Base-by-base conservation (phyloP, 2,888 invertebrate species). In the Dexiosoma caninum region DNA sequence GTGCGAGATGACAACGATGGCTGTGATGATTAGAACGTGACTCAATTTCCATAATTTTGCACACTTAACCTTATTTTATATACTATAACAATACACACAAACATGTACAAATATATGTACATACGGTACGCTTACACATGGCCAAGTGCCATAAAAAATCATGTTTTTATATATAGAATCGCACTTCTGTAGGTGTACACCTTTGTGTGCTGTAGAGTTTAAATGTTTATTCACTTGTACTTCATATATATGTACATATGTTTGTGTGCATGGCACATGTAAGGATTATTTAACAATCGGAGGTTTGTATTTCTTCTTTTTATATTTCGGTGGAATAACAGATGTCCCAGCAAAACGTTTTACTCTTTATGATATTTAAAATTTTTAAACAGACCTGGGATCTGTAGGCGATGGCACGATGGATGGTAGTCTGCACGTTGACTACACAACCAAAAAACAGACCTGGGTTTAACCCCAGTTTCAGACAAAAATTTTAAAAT, bases 21-120 rank as follows among this genome's bases (percentile, higher is more conserved):
- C 80, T 72, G 80, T 83, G 84, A 84, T 84, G 83, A 83, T 81
- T 79, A 66, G 60, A 76, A 83, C 84, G 84, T 83, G 84, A 84
- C 84, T 83, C 82, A 84, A 84, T 83, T 82, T 83, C 76, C 81
- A 80, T 82, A 66, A 79, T 78, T 78, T 82, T 78, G 80, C 78
- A 69, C 74, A 74, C 77, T 75, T 70, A 77, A 62, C 55, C 69
- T 77, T 72, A 49, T 53, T 60, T 27, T 44, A 21, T 32, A 27
- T 16, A 27, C 21, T 27, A 6, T 27, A 27, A 23, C 23, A 14
- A 44, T n/a, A 23, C 16, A 44, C 12, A 2, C 19, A 19, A 21
- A 51, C 9, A 51, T 32, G 42, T 32, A 51, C 10, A 69, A n/a
- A n/a, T n/a, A n/a, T 27, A 6, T 27, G 27, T 27, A 6, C 6